Percentiles rank a stretch among this genome's conserved stretches.
These are phyloP conservation scores for Rhodinocichla rosea DNA, from an alignment of 2,113 vertebrate genomes.

Conservation along the genomic window DNA sequence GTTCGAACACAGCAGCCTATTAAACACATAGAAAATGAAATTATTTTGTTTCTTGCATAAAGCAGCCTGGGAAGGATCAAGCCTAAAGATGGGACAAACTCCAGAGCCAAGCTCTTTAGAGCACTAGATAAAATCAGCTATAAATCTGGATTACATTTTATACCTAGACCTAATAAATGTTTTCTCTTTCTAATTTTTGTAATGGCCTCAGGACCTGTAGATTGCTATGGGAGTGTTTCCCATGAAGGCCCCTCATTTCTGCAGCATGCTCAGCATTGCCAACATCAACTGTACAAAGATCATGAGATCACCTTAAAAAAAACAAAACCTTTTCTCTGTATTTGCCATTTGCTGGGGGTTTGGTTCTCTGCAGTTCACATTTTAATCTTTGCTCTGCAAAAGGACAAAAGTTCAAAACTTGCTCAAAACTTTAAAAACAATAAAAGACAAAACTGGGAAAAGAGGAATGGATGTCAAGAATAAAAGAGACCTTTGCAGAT, in stretches of 20 bases:
- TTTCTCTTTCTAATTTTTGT: background rate
- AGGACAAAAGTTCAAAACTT: background rate
- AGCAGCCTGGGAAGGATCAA: background rate
- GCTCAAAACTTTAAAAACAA: background rate
- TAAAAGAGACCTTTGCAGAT: background rate
- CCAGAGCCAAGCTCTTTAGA: background rate
- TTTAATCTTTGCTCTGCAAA: background rate
- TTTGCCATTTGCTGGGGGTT: background rate
- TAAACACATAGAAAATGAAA: background rate
- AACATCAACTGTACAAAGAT: background rate
- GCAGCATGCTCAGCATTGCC: background rate
- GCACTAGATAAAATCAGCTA: background rate
- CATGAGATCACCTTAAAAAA: background rate
- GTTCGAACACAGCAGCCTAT: background rate
- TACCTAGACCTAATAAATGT: background rate
- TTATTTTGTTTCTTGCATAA: background rate
- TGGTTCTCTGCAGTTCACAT: background rate
- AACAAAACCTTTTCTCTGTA: background rate
- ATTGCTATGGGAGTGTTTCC: background rate
- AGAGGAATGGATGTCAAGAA: background rate
- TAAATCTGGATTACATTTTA: background rate
- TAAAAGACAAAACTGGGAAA: background rate
- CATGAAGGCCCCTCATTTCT: background rate
- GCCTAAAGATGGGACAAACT: background rate
- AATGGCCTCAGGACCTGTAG: background rate